Evolutionary conservation across 1,140 invertebrate genomes (phyloP).

Genomic region (fruit fly (Drosophila melanogaster)): Release_6_plus_ISO1_MT NT_033777.3:13597001-13597500

Average conservation of each 20-base stretch:
- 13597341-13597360: background rate
- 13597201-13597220: constrained; percentile 42
- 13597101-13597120: constrained; percentile 16
- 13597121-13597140: background rate
- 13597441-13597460: constrained; percentile 52
- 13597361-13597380: constrained; percentile 39
- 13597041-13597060: constrained; percentile 71
- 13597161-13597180: constrained; percentile 66
- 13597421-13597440: constrained; percentile 78
- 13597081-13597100: constrained; percentile 14
- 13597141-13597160: constrained; percentile 12
- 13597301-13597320: constrained; percentile 6
- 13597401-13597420: constrained; percentile 81
- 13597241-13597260: constrained; percentile 74
- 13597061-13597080: constrained; percentile 70
- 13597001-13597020: constrained; percentile 26
- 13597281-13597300: constrained; percentile 53
- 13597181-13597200: constrained; percentile 78
- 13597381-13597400: constrained; percentile 77
- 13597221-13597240: constrained; percentile 69
- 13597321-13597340: background rate
- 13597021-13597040: constrained; percentile 62
- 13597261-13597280: constrained; percentile 80
- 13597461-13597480: constrained; percentile 67
- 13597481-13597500: constrained; percentile 75